Conservation (phyloP, 2,113 vertebrate genomes). For the Prunella himalayana region DNA sequence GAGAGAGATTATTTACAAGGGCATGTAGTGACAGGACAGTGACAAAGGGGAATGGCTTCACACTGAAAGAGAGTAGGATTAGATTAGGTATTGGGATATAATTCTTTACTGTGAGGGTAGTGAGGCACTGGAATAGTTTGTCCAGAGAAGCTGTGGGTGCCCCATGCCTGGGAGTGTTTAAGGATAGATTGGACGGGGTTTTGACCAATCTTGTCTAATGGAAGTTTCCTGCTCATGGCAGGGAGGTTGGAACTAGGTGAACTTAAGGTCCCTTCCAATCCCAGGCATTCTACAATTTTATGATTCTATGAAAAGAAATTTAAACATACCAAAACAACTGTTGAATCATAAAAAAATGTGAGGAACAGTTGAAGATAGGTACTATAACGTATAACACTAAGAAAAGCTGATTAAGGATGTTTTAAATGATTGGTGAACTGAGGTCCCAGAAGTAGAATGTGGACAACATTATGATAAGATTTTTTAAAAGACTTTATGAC, state of each 20-base stretch:
- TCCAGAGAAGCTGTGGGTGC: not conserved
- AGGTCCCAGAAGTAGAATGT: not conserved
- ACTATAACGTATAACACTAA: not conserved
- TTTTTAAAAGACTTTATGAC: not conserved
- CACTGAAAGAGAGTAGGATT: not conserved
- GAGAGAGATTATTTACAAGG: not conserved
- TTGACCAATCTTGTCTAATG: not conserved
- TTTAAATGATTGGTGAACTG: not conserved
- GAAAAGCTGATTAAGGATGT: not conserved
- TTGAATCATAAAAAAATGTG: not conserved
- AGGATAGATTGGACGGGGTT: rapidly evolving
- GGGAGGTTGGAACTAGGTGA: too few species aligned
- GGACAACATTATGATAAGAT: not conserved
- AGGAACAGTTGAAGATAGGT: not conserved
- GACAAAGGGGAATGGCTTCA: not conserved
- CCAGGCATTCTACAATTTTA: not conserved
- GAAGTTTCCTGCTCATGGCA: not conserved
- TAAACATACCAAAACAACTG: not conserved
- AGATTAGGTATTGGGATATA: not conserved
- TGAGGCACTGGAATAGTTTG: not conserved
- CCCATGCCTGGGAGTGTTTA: not conserved
- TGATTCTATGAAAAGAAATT: not conserved
- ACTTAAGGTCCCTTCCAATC: not conserved
- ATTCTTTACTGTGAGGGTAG: not conserved
- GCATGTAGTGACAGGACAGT: not conserved